Percentiles rank a stretch among this genome's conserved stretches.
Evolutionary conservation across 1,140 invertebrate genomes (phyloP).

Genomic region (Apis mellifera): DNA sequence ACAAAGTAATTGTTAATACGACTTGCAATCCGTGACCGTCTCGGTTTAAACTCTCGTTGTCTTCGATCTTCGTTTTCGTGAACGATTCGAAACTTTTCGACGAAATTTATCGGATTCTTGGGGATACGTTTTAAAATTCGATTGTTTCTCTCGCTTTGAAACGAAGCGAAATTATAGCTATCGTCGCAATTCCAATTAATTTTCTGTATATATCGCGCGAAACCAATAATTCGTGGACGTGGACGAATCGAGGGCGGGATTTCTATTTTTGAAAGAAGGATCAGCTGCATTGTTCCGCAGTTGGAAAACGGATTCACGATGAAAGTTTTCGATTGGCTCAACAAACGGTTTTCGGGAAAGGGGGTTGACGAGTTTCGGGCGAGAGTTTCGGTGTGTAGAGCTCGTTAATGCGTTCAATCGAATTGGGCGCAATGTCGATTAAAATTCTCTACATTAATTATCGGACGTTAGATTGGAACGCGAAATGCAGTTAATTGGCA

Average conservation of each 20-base stretch:
- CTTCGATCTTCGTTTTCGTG: conserved; percentile 10
- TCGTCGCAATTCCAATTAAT: not conserved
- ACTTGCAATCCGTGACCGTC: conserved; percentile 46
- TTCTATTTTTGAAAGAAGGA: conserved; percentile 50
- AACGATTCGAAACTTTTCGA: not conserved
- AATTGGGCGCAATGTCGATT: conserved; percentile 28
- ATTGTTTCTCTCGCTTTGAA: too few relatives aligned
- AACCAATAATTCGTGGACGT: not conserved
- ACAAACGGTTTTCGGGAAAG: not conserved
- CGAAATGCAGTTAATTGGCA: conserved; percentile 39
- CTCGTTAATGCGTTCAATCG: conserved; percentile 42
- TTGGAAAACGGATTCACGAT: conserved; percentile 26
- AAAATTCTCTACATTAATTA: conserved; percentile 53
- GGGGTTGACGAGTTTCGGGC: not conserved
- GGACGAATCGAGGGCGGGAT: not conserved
- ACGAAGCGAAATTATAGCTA: not conserved
- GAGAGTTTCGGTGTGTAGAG: not conserved
- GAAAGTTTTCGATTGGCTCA: conserved; percentile 12
- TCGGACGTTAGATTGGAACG: conserved; percentile 41
- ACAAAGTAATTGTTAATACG: conserved; percentile 60
- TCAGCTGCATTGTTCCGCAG: conserved; percentile 33
- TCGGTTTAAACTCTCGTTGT: conserved; percentile 41
- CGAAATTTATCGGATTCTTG: not conserved
- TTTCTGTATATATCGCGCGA: too few relatives aligned
- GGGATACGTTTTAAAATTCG: not conserved